Base-by-base conservation (phyloP, 2,888 invertebrate genomes). In the Spodoptera littoralis region DNA sequence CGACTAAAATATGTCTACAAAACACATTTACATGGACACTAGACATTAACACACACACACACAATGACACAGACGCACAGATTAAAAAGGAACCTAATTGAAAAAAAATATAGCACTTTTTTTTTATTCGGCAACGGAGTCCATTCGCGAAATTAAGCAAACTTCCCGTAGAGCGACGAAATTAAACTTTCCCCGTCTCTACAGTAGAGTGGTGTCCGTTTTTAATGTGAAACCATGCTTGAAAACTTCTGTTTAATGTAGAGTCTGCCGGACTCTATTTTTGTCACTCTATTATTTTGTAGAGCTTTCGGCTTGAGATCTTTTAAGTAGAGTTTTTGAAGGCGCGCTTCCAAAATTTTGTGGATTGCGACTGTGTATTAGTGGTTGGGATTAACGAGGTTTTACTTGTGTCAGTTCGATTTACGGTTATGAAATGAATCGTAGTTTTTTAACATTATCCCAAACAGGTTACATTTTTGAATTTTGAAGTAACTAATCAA, bases 131-230 rank as follows among this genome's bases (percentile, higher is more conserved):
- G 50, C 65, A 69, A 72, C 63, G 45, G 50, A 56, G 60, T 69
- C 70, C 75, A 75, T 77, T 77, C 73, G 65, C 65, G 60, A 70
- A 79, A 80, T 80, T 77, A 80, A 77, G 66, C 66, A 69, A 80
- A 80, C 70, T 72, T 65, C 67, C 60, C 58, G 51, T 65, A 41
- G 48, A 69, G 53, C 63, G 57, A 36, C 55, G 65, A 63, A 73
- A 73, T 77, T 76, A 67, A 78, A 76, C 66, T 72, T 79, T 60
- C 44, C 56, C 48, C 46, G 52, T 52, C 57, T 60, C 61, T 27
- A 56, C 51, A 49, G 50, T 65, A 22, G 60, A 65, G 60, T 62
- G 48, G 42, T 62, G 67, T 52, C 52, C 48, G 54, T 52, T 65
- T 76, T 77, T 62, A 59, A 59, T 50, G 63, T 66, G 60, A 63